phyloP scores from a whole-genome alignment of 2,888 invertebrate species.

The Torymus aiolomorphi region DNA sequence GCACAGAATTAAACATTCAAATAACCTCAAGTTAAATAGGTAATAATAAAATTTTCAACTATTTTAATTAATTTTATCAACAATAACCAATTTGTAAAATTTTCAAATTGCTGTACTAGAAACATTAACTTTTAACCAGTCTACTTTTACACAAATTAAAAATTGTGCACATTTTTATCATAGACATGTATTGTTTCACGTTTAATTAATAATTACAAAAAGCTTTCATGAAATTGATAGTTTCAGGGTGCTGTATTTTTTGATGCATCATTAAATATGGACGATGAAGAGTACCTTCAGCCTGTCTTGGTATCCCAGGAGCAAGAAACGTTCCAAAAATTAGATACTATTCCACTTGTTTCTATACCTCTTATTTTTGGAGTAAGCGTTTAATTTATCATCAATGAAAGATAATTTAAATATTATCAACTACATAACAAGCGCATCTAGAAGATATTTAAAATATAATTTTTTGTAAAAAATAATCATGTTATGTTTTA shows the following conservation, averaged over 20 bases:
- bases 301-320: constrained; percentile 69
- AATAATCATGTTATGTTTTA: constrained; percentile 35
- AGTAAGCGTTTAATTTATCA: constrained; percentile 62
- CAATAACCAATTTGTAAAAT: too few relatives aligned
- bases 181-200: too few relatives aligned
- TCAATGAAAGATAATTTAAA: neutral
- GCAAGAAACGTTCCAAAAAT: constrained; percentile 66
- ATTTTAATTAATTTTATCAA: too few relatives aligned
- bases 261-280: constrained; percentile 70
- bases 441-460: neutral
- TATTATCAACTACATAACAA: neutral
- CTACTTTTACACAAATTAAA: too few relatives aligned
- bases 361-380: constrained; percentile 67
- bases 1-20: too few relatives aligned
- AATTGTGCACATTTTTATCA: too few relatives aligned
- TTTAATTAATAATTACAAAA: too few relatives aligned
- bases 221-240: constrained; percentile 18
- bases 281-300: constrained; percentile 71
- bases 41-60: too few relatives aligned
- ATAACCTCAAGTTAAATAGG: too few relatives aligned
- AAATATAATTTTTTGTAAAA: neutral
- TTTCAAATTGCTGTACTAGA: too few relatives aligned
- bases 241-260: constrained; percentile 70
- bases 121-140: too few relatives aligned
- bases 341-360: constrained; percentile 69